Evolutionary conservation across 1,140 invertebrate species (phyloP), one percentile per base, ranked within the genome.

Genomic region (Trichogramma pretiosum): DNA sequence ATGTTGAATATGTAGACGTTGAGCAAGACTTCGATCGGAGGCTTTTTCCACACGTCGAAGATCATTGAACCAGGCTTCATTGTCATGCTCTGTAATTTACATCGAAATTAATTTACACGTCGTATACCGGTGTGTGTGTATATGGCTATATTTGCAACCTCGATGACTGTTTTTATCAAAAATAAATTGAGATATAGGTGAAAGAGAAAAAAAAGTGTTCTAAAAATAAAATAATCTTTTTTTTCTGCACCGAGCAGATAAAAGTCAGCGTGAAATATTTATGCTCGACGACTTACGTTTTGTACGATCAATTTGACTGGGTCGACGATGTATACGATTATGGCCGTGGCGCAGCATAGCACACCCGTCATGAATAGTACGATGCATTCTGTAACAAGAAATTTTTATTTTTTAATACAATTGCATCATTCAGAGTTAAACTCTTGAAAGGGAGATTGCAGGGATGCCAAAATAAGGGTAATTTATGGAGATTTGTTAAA

Each of bases 1-100:
- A 93, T 74, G 61, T 93, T 90, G 62, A 92, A 94, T 53, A 93
- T 73, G 59, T 86, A 92, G 1, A 88, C 73, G 38, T 80, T 79
- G 3, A 91, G 63, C 43, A 77, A 80, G 1, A 91, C 68, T 18
- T 81, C 75, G 28, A 87, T 62, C 0, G 84, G 82, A 3, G 84
- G 83, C 13, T 80, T 74, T 28, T 70, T 65, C 85, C 85, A 90
- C 11, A 85, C 59, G 0, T 75, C 64, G 52, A 78, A 85, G 1
- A 79, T 55, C 2, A 80, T 46, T 1, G 77, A 71, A 7, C 74
- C 73, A 13, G 77, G 74, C 26, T 62, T 56, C 50, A 83, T 55
- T 41, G 59, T 62, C 30, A 82, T 41, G 64, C 78, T 68, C 82
- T 81, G 58, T n/a, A 61, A 61, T n/a, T n/a, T n/a, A n/a, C n/a